Base-by-base conservation (phyloP, 2,888 invertebrate species). In the Eumacrocentrus americanus region DNA sequence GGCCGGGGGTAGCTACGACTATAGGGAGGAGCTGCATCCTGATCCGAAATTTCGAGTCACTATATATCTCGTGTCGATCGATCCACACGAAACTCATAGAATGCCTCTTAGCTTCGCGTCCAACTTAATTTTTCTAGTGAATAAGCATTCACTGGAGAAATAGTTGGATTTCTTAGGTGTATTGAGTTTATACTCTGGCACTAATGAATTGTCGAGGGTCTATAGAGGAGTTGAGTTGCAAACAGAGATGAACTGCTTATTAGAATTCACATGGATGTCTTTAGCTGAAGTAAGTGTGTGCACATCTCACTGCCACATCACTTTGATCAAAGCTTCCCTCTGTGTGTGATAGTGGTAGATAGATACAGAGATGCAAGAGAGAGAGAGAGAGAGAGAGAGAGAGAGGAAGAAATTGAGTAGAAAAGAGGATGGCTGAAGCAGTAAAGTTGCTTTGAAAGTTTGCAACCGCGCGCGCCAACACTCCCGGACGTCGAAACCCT, bases 401-500 rank as follows among this genome's bases (percentile, higher is more conserved):
- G 12, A 40, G 48, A 48, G 40, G 16, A 14, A 25, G 34, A 25
- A 34, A 48, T 34, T 25, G 34, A 50, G 34, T 35, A n/a, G n/a
- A n/a, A n/a, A n/a, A n/a, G n/a, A n/a, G n/a, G n/a, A n/a, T n/a
- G 16, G 51, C 20, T 52, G 12, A 38, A 52, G 51, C 50, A 50
- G 63, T 59, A 56, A 61, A 67, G 66, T 66, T 67, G 66, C 67
- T 64, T 64, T 64, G 64, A 63, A 67, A 67, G 56, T 64, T 67
- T 61, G 52, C 58, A 40, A 58, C 53, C 20, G 16, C 20, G 22
- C 11, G 18, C 38, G 37, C 53, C 25, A 54, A 42, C 14, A 60
- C 18, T 38, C 42, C 34, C 47, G 47, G 34, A 54, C 44, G 35
- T 23, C 6, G 11, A 44, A 54, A 29, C 18, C 18, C 51, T 22